These are phyloP conservation scores for Drosophila buzzatii DNA, from an alignment of 2,888 invertebrate genomes.

Conservation along the genomic window DNA sequence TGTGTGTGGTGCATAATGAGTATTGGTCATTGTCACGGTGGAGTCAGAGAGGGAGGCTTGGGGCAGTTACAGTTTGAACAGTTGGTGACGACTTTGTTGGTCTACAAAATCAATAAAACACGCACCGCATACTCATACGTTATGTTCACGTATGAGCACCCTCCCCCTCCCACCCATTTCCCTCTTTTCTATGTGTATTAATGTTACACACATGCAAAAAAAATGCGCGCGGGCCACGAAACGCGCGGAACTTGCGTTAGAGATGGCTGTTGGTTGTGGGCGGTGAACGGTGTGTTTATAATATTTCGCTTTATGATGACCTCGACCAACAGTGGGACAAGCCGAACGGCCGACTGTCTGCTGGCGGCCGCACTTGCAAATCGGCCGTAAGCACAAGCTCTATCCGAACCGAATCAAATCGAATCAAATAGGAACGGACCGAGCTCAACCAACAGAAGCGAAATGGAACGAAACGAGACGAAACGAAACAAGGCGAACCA, in stretches of 20 bases:
- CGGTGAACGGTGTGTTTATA: constrained; percentile 29
- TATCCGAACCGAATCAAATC: constrained; percentile 35
- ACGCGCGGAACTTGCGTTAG: constrained; percentile 36
- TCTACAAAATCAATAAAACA: constrained; percentile 73
- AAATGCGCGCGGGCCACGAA: constrained; percentile 58
- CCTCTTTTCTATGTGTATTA: not conserved
- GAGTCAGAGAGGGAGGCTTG: constrained; percentile 1
- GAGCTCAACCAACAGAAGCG: constrained; percentile 23
- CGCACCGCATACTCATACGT: constrained; percentile 32
- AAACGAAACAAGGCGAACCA: constrained; percentile 76
- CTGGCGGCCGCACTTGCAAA: constrained; percentile 32
- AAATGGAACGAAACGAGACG: constrained; percentile 30
- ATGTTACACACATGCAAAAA: constrained; percentile 49
- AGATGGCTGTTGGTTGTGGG: constrained; percentile 14
- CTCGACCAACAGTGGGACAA: constrained; percentile 31
- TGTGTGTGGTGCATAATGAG: constrained; percentile 10
- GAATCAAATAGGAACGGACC: constrained; percentile 20
- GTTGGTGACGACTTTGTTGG: constrained; percentile 42
- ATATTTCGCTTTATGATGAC: constrained; percentile 46
- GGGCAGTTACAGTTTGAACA: constrained; percentile 39
- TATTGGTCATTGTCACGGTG: constrained; percentile 6
- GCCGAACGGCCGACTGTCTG: constrained; percentile 25
- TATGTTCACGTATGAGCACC: constrained; percentile 16
- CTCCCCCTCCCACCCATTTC: not conserved
- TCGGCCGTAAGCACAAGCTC: constrained; percentile 34